phyloP scores from a whole-genome alignment of 2,888 invertebrate species.

The Catocala sponsa region DNA sequence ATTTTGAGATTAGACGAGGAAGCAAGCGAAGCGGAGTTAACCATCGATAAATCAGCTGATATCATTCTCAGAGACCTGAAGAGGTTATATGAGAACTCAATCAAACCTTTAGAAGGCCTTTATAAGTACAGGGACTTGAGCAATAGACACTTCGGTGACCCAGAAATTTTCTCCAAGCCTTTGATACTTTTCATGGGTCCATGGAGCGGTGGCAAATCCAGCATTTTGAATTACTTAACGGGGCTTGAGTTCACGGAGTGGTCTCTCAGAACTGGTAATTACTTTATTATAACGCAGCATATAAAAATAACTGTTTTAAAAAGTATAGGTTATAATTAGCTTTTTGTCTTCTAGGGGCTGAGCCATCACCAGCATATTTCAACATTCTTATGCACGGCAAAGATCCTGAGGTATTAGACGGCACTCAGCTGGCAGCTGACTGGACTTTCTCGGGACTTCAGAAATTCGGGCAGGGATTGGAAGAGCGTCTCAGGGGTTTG shows the following conservation, averaged over 20 bases:
- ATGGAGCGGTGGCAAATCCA: slow-evolving; percentile 98
- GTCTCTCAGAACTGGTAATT: slow-evolving; percentile 95
- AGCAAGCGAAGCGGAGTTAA: slow-evolving; percentile 90
- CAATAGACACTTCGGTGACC: slow-evolving; percentile 96
- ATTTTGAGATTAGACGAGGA: slow-evolving; percentile 94
- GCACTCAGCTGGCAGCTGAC: slow-evolving; percentile 97
- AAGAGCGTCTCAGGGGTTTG: slow-evolving; percentile 95
- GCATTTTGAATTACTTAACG: slow-evolving; percentile 96
- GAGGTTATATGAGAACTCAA: slow-evolving; percentile 94
- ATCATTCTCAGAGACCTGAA: slow-evolving; percentile 95
- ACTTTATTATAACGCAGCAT: not conserved
- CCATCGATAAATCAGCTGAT: slow-evolving; percentile 92
- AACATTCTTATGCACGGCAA: slow-evolving; percentile 97
- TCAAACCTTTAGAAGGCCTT: slow-evolving; percentile 96
- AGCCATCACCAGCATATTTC: slow-evolving; percentile 97
- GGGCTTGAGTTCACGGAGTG: slow-evolving; percentile 95
- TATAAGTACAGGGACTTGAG: slow-evolving; percentile 97
- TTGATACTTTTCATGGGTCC: slow-evolving; percentile 98
- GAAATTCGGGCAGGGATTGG: slow-evolving; percentile 97
- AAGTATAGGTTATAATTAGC: not conserved
- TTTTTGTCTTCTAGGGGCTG: slow-evolving; percentile 91
- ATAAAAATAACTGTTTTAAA: not conserved
- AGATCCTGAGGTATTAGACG: slow-evolving; percentile 94
- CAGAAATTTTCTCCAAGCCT: slow-evolving; percentile 98
- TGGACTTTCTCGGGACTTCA: slow-evolving; percentile 97